Conservation (phyloP, 2,113 vertebrate species). For the Pyrgilauda ruficollis region DNA sequence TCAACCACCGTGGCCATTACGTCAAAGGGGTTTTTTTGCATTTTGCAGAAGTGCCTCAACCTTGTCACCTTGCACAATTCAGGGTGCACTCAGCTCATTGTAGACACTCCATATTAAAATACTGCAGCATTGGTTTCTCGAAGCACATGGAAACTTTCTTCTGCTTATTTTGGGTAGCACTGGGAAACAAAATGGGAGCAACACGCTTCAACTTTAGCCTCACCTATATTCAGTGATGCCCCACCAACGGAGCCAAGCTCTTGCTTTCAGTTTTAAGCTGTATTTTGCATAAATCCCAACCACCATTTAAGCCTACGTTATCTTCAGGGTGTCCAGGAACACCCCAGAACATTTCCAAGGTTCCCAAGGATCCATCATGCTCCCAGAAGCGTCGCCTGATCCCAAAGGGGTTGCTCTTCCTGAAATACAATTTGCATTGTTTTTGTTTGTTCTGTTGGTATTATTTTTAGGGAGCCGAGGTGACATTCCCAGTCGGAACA, state of each 20-base stretch:
- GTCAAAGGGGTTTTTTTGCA: rapidly evolving
- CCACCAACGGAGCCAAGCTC: neutral
- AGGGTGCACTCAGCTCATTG: neutral
- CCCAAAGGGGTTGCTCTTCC: neutral
- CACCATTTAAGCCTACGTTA: neutral
- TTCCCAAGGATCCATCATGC: neutral
- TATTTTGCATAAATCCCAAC: neutral
- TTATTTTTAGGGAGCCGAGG: neutral
- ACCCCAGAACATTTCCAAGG: neutral
- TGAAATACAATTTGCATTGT: neutral
- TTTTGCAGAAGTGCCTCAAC: neutral
- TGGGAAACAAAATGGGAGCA: neutral
- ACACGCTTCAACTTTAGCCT: rapidly evolving
- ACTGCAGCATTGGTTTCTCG: rapidly evolving
- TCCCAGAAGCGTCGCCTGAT: neutral
- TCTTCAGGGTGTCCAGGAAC: neutral
- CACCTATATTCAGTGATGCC: neutral
- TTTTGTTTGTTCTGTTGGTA: neutral
- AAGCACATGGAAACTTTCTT: neutral
- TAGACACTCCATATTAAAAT: neutral
- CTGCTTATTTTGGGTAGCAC: neutral
- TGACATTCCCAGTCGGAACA: neutral
- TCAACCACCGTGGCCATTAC: rapidly evolving
- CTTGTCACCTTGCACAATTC: neutral
- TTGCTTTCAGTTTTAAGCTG: neutral